phyloP scores from a whole-genome alignment of 2,888 invertebrate species.

The Nomada fabriciana region DNA sequence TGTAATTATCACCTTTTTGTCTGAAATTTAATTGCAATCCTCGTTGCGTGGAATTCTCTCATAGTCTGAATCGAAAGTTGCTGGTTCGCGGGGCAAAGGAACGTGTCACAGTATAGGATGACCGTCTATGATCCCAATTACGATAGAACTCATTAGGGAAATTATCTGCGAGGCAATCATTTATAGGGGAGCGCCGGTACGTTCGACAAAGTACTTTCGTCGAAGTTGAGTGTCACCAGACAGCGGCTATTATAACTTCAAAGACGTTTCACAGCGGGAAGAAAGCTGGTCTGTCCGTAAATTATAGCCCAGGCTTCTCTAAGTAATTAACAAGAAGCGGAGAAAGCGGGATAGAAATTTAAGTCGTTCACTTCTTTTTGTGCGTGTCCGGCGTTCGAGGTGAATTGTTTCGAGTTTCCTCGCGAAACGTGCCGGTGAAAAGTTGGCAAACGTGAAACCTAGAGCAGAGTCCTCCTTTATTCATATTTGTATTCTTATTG shows the following conservation, averaged over 20 bases:
- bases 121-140: constrained; percentile 43
- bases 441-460: too few species aligned
- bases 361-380: constrained; percentile 22
- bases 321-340: constrained; percentile 46
- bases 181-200: neutral
- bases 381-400: too few species aligned
- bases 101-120: neutral
- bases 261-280: constrained; percentile 19
- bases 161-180: constrained; percentile 33
- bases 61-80: neutral
- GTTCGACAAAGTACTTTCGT: constrained; percentile 41
- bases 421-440: too few species aligned
- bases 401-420: too few species aligned
- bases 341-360: too few species aligned
- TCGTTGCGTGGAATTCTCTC: neutral
- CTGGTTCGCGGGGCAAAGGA: neutral
- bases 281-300: constrained; percentile 30
- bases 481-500: too few species aligned
- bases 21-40: neutral
- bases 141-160: constrained; percentile 47
- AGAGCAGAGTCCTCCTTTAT: too few species aligned
- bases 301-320: constrained; percentile 46
- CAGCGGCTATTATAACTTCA: constrained; percentile 41
- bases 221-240: constrained; percentile 9
- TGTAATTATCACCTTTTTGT: too few species aligned